A percentile compares a stretch with the other conserved stretches of the same genome.
Conservation (phyloP, 2,888 invertebrate genomes). For the Liposcelis brunnea region DNA sequence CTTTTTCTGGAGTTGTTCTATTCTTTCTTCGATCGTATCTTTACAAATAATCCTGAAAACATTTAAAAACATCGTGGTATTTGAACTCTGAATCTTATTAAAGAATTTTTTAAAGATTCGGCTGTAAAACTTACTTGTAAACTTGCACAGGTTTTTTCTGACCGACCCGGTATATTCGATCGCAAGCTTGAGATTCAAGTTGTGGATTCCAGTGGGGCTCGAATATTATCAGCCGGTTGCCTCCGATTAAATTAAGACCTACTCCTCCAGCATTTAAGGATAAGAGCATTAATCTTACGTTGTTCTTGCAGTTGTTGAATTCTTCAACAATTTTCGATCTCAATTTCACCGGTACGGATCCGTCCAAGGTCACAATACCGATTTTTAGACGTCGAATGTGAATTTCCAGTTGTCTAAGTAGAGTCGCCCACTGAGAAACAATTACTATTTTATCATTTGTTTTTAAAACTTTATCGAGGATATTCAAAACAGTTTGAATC, state of each 20-base stretch:
- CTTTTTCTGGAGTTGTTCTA: constrained; percentile 57
- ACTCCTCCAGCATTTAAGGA: constrained; percentile 90
- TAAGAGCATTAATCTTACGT: constrained; percentile 46
- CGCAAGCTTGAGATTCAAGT: constrained; percentile 84
- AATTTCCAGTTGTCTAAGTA: constrained; percentile 51
- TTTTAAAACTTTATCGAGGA: constrained; percentile 31
- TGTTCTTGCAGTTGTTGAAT: constrained; percentile 46
- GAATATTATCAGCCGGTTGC: constrained; percentile 73
- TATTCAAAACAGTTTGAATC: constrained; percentile 40
- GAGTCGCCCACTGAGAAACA: constrained; percentile 86
- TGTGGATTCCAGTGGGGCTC: constrained; percentile 98
- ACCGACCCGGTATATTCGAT: constrained; percentile 82
- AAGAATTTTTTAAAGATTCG: background rate
- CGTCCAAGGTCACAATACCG: constrained; percentile 50
- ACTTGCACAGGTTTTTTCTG: constrained; percentile 66
- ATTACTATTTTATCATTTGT: constrained; percentile 56
- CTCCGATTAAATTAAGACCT: constrained; percentile 83
- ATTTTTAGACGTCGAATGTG: constrained; percentile 39
- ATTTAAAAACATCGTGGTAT: constrained; percentile 9
- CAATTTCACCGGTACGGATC: constrained; percentile 51
- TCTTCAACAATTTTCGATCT: constrained; percentile 49
- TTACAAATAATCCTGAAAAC: constrained; percentile 54
- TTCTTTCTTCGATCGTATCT: constrained; percentile 77
- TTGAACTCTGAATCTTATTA: background rate
- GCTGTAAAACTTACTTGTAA: constrained; percentile 44